Conservation (phyloP, 2,113 vertebrate genomes). For the Poecile atricapillus region DNA sequence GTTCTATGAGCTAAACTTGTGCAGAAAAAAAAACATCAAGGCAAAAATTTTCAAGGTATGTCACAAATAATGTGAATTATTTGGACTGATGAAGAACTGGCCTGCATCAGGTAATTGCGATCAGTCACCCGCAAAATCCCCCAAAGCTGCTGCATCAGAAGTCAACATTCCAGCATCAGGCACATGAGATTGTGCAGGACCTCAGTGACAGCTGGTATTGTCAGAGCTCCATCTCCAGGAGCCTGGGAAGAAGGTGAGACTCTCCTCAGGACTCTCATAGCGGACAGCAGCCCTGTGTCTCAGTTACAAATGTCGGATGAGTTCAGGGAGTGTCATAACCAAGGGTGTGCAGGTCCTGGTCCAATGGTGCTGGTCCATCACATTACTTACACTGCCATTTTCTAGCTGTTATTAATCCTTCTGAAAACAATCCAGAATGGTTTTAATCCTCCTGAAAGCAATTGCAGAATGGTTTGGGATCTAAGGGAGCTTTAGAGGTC, state of each 20-base stretch:
- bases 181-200: not conserved
- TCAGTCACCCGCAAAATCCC: not conserved
- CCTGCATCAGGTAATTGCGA: not conserved
- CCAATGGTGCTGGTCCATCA: not conserved
- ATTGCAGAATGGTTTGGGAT: not conserved
- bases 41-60: not conserved
- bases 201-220: fast-evolving
- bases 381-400: not conserved
- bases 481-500: not conserved
- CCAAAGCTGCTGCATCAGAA: not conserved
- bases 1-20: not conserved
- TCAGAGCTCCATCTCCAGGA: not conserved
- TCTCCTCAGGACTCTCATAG: not conserved
- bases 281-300: fast-evolving
- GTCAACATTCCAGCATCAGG: not conserved
- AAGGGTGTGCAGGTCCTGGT: not conserved
- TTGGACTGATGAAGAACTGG: not conserved
- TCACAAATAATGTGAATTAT: not conserved
- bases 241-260: not conserved
- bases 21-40: not conserved
- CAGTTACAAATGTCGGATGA: not conserved
- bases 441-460: not conserved
- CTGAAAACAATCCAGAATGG: not conserved
- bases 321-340: not conserved
- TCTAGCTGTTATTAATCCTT: not conserved